These are phyloP conservation scores for Oryctes rhinoceros DNA, from an alignment of 1,140 invertebrate genomes.

Conservation along the genomic window DNA sequence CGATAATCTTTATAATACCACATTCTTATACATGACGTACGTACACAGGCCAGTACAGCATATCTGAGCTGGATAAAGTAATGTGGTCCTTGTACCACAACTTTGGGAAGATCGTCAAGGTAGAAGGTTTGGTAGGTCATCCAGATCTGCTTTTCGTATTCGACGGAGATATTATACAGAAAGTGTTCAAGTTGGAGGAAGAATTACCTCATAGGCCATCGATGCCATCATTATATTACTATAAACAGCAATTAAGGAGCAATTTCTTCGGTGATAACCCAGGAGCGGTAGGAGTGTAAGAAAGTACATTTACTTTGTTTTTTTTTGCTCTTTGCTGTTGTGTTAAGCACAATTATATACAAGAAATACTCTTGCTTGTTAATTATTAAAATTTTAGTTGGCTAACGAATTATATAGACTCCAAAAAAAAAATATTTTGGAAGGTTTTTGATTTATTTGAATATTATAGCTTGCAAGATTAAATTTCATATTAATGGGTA, in stretches of 20 bases:
- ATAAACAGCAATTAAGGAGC: constrained; percentile 76
- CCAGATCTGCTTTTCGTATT: constrained; percentile 83
- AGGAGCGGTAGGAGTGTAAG: constrained; percentile 83
- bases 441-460: too few relatives aligned
- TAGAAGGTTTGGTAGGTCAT: constrained; percentile 77
- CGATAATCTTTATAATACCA: background rate
- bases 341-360: too few relatives aligned
- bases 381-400: too few relatives aligned
- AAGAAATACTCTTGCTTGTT: too few relatives aligned
- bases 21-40: background rate
- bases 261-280: constrained; percentile 78
- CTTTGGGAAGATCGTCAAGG: constrained; percentile 78
- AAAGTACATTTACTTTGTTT: constrained; percentile 45
- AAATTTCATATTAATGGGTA: too few relatives aligned
- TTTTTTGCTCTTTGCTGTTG: too few relatives aligned
- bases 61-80: constrained; percentile 77
- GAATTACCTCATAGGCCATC: constrained; percentile 78
- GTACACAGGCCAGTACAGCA: constrained; percentile 73
- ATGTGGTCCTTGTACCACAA: constrained; percentile 71
- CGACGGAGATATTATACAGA: constrained; percentile 78
- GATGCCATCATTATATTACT: constrained; percentile 80
- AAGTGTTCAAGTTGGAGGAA: constrained; percentile 79
- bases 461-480: too few relatives aligned
- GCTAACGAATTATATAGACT: too few relatives aligned
- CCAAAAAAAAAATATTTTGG: too few relatives aligned